Percentiles rank a stretch among this genome's conserved stretches.
Conservation (phyloP, 2,113 vertebrate genomes). For the Salvelinus alpinus region DNA sequence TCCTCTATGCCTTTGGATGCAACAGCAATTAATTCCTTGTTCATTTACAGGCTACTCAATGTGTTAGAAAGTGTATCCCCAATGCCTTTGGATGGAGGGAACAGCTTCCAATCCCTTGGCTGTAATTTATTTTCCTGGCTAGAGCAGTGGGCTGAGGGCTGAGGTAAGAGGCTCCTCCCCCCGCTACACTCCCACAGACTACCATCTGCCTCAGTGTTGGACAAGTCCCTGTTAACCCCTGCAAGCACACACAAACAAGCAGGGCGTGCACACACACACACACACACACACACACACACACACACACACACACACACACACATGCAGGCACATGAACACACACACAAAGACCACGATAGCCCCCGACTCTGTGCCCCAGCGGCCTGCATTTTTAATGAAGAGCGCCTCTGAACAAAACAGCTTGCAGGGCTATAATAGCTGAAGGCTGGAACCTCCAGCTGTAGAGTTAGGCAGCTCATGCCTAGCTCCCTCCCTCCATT, state of each 20-base stretch:
- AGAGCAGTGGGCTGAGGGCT: conserved; percentile 70
- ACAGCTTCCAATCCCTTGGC: conserved; percentile 44
- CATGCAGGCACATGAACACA: conserved; percentile 14
- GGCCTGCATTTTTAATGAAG: conserved; percentile 67
- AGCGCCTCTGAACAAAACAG: conserved; percentile 59
- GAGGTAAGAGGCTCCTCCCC: conserved; percentile 19
- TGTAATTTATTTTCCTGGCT: conserved; percentile 49
- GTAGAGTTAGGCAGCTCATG: conserved; percentile 53
- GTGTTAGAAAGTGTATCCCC: conserved; percentile 24
- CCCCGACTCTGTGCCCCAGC: not conserved
- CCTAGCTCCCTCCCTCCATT: not conserved
- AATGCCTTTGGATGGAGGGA: conserved; percentile 33
- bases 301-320: conserved; percentile 20
- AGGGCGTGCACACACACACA: no score
- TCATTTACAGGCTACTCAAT: no score
- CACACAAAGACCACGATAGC: not conserved
- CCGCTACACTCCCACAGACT: conserved; percentile 49
- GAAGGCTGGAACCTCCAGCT: conserved; percentile 41
- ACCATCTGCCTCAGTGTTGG: conserved; percentile 75
- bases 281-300: conserved; percentile 15
- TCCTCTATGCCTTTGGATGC: no score
- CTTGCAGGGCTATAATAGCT: conserved; percentile 65
- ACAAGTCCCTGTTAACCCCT: conserved; percentile 51
- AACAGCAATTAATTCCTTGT: no score
- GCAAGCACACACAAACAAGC: conserved; percentile 16